Base-by-base conservation (phyloP, 1,140 invertebrate genomes). In the Chelonus insularis region DNA sequence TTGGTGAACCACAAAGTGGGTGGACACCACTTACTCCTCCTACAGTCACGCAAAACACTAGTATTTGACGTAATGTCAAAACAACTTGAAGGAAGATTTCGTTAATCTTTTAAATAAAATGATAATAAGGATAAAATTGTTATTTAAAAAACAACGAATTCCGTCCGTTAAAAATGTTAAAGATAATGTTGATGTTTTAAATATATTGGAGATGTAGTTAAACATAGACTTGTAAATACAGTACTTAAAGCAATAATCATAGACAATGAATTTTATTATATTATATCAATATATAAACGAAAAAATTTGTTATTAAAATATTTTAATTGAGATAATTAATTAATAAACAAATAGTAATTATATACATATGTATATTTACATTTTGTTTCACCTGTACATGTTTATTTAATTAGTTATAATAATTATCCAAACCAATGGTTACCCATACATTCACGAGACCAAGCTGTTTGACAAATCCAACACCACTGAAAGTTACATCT, bases 391-490 rank as follows among this genome's bases (percentile, higher is more conserved):
- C n/a, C 14, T 9, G 7, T 43, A 16, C 14, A 43, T 8, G 14
- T 16, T 18, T 18, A 18, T 3, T 43, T 5, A 43, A 43, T 5
- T 5, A 39, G 1, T 9, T 39, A n/a, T n/a, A 39, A n/a, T 39
- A 14, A 48, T 84, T 84, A 93, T 56, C 90, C 91, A 78, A 95
- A 95, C 93, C 93, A 95, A 77, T 95, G 92, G 72, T 86, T 88
- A 4, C 88, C 91, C 89, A 93, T 93, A 73, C 93, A 95, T 7
- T 92, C 88, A 68, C 91, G 83, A 1, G 89, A 91, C 93, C 93
- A 95, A 66, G 87, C 83, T 1, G 86, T 88, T 77, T 93, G 90
- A 74, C 93, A 95, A 7, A 95, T 82, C 93, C 93, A 95, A 77
- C 93, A 95, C 93, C 93, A 95, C 66, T 94, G 88, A 67, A 86